phyloP scores from a whole-genome alignment of 2,113 vertebrate genomes.

The Aptenodytes forsteri region DNA sequence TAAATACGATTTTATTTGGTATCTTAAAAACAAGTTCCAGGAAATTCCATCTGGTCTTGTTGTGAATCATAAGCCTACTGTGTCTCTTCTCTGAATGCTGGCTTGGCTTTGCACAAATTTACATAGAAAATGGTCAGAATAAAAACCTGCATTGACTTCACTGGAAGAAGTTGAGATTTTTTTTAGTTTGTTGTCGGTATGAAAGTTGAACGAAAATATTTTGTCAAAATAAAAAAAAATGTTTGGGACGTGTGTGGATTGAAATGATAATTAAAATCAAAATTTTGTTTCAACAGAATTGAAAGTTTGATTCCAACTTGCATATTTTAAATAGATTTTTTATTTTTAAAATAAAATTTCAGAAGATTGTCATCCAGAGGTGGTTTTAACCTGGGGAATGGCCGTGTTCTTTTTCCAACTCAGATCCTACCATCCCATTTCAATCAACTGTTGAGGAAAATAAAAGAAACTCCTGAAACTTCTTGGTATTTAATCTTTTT shows the following conservation, averaged over 20 bases:
- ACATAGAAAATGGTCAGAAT: background rate
- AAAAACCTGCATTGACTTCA: background rate
- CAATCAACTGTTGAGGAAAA: background rate
- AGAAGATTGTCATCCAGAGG: background rate
- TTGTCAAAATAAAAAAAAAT: background rate
- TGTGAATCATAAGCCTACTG: slow-evolving; percentile 26
- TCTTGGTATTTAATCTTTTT: background rate
- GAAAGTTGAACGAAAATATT: background rate
- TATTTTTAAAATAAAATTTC: background rate
- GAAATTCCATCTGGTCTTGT: slow-evolving; percentile 8
- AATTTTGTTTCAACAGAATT: background rate
- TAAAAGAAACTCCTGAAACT: background rate
- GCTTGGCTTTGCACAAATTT: background rate
- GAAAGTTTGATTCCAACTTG: background rate
- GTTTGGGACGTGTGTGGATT: background rate
- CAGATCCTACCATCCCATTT: background rate
- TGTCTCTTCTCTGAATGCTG: background rate
- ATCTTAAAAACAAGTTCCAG: slow-evolving; percentile 2
- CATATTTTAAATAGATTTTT: background rate
- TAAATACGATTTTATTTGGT: background rate
- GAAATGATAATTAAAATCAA: background rate
- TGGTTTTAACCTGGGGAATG: background rate
- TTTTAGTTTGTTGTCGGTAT: background rate
- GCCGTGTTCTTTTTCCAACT: background rate
- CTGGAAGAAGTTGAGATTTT: background rate